These are phyloP conservation scores for Corythornis cristatus DNA, from an alignment of 2,113 vertebrate genomes.

Conservation along the genomic window DNA sequence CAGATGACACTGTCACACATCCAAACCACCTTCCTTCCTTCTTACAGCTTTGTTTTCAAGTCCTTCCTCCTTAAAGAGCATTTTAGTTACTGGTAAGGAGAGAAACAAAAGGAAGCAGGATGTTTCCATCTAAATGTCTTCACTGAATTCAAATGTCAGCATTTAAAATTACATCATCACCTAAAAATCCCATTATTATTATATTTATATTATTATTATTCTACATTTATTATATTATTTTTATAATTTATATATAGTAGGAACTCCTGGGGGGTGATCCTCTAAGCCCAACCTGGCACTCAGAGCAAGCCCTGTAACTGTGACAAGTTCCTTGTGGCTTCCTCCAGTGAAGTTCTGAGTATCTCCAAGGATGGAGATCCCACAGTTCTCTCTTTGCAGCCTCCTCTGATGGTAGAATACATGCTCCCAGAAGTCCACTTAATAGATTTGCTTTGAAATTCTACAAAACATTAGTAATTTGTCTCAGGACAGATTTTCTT, in stretches of 20 bases:
- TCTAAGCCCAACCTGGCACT: rapidly evolving
- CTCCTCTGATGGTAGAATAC: background rate
- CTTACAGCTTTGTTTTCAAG: background rate
- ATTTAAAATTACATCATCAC: background rate
- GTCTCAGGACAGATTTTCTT: background rate
- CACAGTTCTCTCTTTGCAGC: background rate
- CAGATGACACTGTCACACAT: background rate
- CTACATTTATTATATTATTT: no score
- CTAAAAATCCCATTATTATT: background rate
- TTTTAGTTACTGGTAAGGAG: background rate
- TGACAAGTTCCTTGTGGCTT: background rate
- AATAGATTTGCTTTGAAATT: background rate
- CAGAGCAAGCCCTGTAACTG: background rate
- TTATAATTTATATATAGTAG: no score
- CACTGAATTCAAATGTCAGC: background rate
- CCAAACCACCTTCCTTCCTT: background rate
- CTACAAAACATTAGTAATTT: background rate
- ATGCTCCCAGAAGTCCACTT: background rate
- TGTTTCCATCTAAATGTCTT: background rate
- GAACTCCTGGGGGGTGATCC: background rate
- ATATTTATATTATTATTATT: no score
- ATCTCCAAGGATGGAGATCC: background rate
- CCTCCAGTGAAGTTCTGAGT: background rate
- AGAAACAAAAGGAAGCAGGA: background rate
- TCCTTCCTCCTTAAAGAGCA: background rate